Conservation (phyloP, 1,140 invertebrate genomes). For the Colletes latitarsis region DNA sequence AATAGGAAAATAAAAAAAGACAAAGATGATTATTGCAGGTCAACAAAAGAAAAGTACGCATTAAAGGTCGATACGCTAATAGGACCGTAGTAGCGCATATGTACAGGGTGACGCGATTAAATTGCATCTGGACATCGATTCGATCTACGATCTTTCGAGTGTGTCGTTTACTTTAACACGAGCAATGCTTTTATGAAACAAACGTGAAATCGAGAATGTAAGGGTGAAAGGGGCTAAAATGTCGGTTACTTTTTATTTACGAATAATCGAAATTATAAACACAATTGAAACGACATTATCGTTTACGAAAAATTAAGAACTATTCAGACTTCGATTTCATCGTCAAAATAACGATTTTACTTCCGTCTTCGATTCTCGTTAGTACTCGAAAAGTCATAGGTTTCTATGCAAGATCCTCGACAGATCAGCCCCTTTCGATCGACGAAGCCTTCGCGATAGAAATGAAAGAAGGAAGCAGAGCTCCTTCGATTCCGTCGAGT, state of each 20-base stretch:
- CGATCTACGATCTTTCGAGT: constrained; percentile 59
- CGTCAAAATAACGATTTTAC: neutral
- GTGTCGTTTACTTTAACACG: constrained; percentile 25
- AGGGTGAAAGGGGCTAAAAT: constrained; percentile 19
- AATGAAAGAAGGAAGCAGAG: neutral
- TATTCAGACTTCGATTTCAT: neutral
- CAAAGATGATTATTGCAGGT: constrained; percentile 10
- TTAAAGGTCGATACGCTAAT: constrained; percentile 59
- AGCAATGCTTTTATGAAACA: neutral
- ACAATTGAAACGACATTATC: too few relatives aligned
- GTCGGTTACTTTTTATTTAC: neutral
- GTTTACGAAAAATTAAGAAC: neutral
- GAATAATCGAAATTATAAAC: neutral
- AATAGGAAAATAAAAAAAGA: neutral
- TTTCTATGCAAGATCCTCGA: constrained; percentile 14
- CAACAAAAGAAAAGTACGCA: constrained; percentile 6
- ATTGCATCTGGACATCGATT: constrained; percentile 32
- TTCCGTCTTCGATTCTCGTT: neutral
- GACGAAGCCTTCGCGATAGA: neutral
- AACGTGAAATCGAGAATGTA: neutral
- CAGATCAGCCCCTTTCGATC: constrained; percentile 26
- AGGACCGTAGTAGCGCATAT: constrained; percentile 55
- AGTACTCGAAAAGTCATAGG: neutral
- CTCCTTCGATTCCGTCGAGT: neutral
- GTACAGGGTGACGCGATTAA: constrained; percentile 58